phyloP scores from a whole-genome alignment of 2,797 vertebrate genomes.

The Arctocebus calabarensis region DNA sequence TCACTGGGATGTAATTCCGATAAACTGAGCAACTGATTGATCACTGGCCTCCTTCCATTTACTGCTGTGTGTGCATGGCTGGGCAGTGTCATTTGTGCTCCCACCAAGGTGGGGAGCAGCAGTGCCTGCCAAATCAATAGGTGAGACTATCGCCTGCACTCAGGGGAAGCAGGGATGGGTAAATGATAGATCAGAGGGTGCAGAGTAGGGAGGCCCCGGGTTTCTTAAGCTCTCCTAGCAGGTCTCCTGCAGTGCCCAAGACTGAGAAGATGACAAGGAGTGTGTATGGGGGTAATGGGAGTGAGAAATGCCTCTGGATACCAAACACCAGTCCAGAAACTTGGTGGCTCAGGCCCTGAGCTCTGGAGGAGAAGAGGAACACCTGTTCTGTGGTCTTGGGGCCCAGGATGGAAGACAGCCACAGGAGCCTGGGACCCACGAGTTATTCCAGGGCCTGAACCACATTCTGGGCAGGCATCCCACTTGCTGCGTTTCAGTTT shows the following conservation, averaged over 20 bases:
- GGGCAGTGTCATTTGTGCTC: background rate
- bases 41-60: background rate
- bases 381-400: background rate
- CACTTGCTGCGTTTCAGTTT: background rate
- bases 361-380: background rate
- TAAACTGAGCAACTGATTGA: conserved; percentile 44
- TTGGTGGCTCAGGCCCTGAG: background rate
- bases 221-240: background rate
- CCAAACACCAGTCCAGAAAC: background rate
- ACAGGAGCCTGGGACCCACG: background rate
- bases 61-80: background rate
- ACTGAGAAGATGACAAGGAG: background rate
- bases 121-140: background rate
- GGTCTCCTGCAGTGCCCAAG: background rate
- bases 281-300: background rate
- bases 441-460: background rate
- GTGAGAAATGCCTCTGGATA: background rate
- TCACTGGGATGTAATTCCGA: background rate
- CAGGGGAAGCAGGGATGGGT: background rate
- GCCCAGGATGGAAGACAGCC: background rate
- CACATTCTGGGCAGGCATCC: background rate
- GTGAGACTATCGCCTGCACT: fast-evolving
- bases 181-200: background rate
- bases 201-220: background rate
- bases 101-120: background rate